phyloP scores from a whole-genome alignment of 2,888 invertebrate species.

The Drosophila flavopinicola region DNA sequence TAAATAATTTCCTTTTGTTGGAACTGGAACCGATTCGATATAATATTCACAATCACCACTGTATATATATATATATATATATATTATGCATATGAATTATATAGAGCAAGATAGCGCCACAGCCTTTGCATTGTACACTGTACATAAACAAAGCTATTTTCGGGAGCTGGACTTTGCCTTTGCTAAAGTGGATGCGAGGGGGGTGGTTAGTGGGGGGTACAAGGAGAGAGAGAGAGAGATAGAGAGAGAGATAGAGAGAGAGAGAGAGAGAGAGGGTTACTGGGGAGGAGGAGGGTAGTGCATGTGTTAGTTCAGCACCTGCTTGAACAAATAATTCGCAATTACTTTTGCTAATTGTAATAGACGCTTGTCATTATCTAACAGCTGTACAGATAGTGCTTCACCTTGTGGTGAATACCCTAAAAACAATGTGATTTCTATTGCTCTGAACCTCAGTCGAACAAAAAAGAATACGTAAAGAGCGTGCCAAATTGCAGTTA shows the following conservation, averaged over 20 bases:
- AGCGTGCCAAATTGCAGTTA: conserved; percentile 70
- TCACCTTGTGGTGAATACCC: conserved; percentile 77
- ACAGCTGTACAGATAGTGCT: conserved; percentile 46
- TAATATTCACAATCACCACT: background rate
- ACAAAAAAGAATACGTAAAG: conserved; percentile 23
- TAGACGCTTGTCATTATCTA: conserved; percentile 52
- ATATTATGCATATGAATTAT: background rate
- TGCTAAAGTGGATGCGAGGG: background rate
- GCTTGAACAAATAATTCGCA: conserved; percentile 59
- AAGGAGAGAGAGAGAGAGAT: background rate
- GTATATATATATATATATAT: background rate
- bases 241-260: background rate
- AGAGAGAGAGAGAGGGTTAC: background rate
- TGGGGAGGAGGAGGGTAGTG: no score
- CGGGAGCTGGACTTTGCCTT: conserved; percentile 15
- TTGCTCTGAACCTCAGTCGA: conserved; percentile 18
- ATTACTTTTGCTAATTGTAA: conserved; percentile 72
- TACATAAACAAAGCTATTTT: conserved; percentile 37
- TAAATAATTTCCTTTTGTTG: background rate
- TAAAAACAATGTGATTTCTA: conserved; percentile 61
- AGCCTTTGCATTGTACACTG: conserved; percentile 12
- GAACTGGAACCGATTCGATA: no score
- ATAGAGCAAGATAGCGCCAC: conserved; percentile 9
- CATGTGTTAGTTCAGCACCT: conserved; percentile 1
- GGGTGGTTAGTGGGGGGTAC: no score